Evolutionary conservation across 2,113 vertebrate genomes (phyloP).

Genomic region (Alectura lathami): DNA sequence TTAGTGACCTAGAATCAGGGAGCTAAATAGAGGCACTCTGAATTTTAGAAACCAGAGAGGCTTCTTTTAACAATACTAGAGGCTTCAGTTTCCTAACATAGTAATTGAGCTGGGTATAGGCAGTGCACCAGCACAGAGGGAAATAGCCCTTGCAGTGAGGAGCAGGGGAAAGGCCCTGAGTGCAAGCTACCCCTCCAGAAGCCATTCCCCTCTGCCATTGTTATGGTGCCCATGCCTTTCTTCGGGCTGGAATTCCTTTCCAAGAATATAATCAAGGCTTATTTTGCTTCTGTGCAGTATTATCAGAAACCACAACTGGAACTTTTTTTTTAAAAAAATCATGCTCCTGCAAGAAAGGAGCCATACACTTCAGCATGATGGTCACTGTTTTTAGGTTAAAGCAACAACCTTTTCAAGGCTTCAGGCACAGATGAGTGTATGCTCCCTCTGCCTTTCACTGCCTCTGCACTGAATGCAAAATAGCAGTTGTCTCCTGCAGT

Average conservation of each 20-base stretch:
- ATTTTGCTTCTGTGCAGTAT: background rate
- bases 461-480: background rate
- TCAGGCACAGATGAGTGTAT: background rate
- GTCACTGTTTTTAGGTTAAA: background rate
- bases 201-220: background rate
- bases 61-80: background rate
- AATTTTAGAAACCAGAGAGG: constrained; percentile 6
- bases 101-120: background rate
- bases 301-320: background rate
- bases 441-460: background rate
- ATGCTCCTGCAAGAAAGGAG: background rate
- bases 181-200: background rate
- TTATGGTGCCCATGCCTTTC: background rate
- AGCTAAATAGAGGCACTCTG: background rate
- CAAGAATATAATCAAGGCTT: background rate
- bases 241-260: background rate
- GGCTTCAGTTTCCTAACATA: background rate
- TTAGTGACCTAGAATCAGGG: background rate
- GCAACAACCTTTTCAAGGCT: background rate
- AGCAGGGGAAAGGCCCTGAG: background rate
- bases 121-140: background rate
- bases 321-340: background rate
- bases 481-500: background rate
- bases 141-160: background rate
- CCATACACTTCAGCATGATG: background rate